A percentile compares a stretch with the other conserved stretches of the same genome.
Evolutionary conservation across 2,888 invertebrate species (phyloP).

Genomic region (Melanotus villosus): DNA sequence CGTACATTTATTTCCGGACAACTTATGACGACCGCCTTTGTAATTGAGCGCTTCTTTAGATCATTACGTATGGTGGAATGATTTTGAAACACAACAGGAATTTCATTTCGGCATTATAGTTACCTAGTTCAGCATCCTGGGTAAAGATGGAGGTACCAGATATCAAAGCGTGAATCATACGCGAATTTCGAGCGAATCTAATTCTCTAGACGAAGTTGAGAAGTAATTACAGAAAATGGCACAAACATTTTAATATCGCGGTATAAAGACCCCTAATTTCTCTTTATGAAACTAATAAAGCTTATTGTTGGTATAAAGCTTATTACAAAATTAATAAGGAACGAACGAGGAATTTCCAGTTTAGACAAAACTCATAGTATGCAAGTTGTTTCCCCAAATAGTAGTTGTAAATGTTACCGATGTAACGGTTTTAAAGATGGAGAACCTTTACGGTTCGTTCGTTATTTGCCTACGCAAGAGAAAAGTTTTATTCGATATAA

Average conservation of each 20-base stretch:
- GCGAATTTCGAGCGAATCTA: slow-evolving; percentile 7
- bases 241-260: slow-evolving; percentile 44
- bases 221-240: slow-evolving; percentile 39
- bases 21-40: too few species aligned
- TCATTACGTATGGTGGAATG: too few species aligned
- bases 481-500: too few species aligned
- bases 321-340: slow-evolving; percentile 40
- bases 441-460: too few species aligned
- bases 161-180: slow-evolving; percentile 8
- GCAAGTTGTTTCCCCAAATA: too few species aligned
- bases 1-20: too few species aligned
- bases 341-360: slow-evolving; percentile 9
- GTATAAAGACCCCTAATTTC: slow-evolving; percentile 39
- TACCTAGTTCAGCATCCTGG: not conserved
- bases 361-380: not conserved
- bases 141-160: not conserved
- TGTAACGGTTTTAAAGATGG: not conserved
- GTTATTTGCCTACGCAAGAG: too few species aligned
- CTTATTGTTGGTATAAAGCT: slow-evolving; percentile 39
- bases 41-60: too few species aligned
- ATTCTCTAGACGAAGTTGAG: slow-evolving; percentile 29
- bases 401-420: too few species aligned
- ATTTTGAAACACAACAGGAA: not conserved
- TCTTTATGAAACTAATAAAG: slow-evolving; percentile 44
- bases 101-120: not conserved